Conservation (phyloP, 1,140 invertebrate genomes). For the Lutraria rhynchaena region DNA sequence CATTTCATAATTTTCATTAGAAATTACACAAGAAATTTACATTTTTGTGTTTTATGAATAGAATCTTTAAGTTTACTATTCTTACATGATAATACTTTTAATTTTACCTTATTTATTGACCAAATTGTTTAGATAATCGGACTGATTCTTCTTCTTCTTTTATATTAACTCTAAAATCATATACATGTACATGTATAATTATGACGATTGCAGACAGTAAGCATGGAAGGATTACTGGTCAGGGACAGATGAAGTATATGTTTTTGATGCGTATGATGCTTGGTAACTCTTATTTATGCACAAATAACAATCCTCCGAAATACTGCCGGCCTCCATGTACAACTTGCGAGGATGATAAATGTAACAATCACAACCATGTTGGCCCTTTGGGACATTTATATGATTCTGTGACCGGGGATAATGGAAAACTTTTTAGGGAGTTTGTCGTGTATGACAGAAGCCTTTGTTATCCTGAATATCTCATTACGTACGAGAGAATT, state of each 20-base stretch:
- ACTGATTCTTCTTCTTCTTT: too few relatives aligned
- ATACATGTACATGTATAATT: too few relatives aligned
- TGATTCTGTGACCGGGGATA: constrained; percentile 72
- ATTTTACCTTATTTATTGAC: too few relatives aligned
- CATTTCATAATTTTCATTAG: too few relatives aligned
- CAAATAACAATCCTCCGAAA: constrained; percentile 29
- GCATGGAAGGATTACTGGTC: not conserved
- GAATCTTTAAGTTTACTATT: too few relatives aligned
- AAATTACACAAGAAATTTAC: too few relatives aligned
- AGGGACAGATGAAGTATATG: constrained; percentile 41
- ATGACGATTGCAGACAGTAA: too few relatives aligned
- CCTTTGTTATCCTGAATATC: constrained; percentile 73
- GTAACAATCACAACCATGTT: not conserved
- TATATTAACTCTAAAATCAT: too few relatives aligned
- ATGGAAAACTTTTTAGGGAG: constrained; percentile 69
- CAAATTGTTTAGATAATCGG: too few relatives aligned
- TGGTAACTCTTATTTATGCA: constrained; percentile 47
- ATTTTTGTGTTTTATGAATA: too few relatives aligned
- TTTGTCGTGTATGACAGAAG: constrained; percentile 73
- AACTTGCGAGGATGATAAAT: constrained; percentile 32
- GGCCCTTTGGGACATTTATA: not conserved
- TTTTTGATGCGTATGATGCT: constrained; percentile 58
- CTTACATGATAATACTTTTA: too few relatives aligned
- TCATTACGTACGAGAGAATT: constrained; percentile 71
- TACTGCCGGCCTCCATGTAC: constrained; percentile 55